Conservation (phyloP, 2,888 invertebrate genomes). For the Polylopha cassiicola region DNA sequence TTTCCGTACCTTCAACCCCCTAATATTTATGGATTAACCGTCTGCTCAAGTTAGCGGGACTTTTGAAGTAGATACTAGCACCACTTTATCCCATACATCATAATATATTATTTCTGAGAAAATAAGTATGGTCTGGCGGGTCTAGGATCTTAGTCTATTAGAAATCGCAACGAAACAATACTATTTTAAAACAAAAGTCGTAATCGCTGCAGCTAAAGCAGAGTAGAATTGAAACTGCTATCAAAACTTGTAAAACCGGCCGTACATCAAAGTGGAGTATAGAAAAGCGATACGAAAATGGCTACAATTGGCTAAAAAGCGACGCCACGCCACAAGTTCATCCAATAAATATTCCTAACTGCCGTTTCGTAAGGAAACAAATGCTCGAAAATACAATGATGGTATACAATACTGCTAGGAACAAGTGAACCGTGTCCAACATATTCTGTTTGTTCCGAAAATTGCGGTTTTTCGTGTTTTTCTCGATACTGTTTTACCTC, state of each 20-base stretch:
- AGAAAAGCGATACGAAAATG: slow-evolving; percentile 52
- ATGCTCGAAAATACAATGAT: slow-evolving; percentile 73
- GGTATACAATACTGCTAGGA: slow-evolving; percentile 65
- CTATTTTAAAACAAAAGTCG: slow-evolving; percentile 6
- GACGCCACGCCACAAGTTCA: slow-evolving; percentile 69
- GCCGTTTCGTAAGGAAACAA: slow-evolving; percentile 71
- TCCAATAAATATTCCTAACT: slow-evolving; percentile 75
- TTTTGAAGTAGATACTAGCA: too few relatives aligned
- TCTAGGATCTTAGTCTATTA: too few relatives aligned
- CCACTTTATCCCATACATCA: too few relatives aligned
- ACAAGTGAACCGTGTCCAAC: slow-evolving; percentile 66
- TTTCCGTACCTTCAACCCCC: too few relatives aligned
- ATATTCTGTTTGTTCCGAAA: slow-evolving; percentile 67
- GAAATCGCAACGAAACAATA: too few relatives aligned
- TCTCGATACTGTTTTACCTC: slow-evolving; percentile 37
- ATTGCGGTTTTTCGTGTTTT: slow-evolving; percentile 57
- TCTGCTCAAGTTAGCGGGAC: too few relatives aligned
- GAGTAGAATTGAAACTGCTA: slow-evolving; percentile 43
- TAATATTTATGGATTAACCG: too few relatives aligned
- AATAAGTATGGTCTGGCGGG: too few relatives aligned
- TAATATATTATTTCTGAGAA: too few relatives aligned
- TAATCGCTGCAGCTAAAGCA: slow-evolving; percentile 17
- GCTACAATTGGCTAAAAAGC: slow-evolving; percentile 68
- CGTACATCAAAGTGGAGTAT: slow-evolving; percentile 45
- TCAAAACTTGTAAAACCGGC: slow-evolving; percentile 52